phyloP scores from a whole-genome alignment of 2,113 vertebrate species.

The Oreocharis arfaki region DNA sequence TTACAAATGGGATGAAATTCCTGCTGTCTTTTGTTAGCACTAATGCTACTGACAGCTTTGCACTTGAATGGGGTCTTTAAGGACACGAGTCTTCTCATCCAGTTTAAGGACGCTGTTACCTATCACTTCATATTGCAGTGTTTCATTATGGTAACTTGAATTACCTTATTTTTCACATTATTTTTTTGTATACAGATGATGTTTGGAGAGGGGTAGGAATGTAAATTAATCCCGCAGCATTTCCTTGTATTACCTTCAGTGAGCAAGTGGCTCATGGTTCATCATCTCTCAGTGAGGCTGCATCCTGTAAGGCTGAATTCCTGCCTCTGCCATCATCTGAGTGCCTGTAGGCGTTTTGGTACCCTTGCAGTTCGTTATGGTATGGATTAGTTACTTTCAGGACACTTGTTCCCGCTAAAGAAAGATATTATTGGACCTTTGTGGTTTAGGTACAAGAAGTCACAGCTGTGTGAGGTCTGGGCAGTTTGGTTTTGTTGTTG shows the following conservation, averaged over 20 bases:
- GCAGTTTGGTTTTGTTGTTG: not conserved
- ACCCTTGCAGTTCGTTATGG: not conserved
- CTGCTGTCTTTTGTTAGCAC: not conserved
- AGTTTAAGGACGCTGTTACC: not conserved
- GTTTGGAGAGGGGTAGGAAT: not conserved
- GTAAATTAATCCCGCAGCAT: not conserved
- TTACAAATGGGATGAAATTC: not conserved
- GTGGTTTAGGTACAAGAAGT: not conserved
- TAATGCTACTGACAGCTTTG: not conserved
- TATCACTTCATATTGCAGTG: not conserved
- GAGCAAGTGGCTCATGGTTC: not conserved
- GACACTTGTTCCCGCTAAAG: not conserved
- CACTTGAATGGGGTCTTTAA: not conserved
- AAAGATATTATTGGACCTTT: not conserved
- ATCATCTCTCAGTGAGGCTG: not conserved
- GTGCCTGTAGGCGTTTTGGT: not conserved
- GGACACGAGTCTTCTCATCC: not conserved
- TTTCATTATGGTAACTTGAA: not conserved
- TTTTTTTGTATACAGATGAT: not conserved
- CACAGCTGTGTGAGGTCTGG: not conserved
- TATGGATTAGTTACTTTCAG: not conserved
- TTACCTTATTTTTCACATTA: not conserved
- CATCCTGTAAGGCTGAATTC: not conserved
- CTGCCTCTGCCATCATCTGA: not conserved
- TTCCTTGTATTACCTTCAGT: not conserved